These are phyloP conservation scores for Reinhardtius hippoglossoides DNA, from an alignment of 2,113 vertebrate species.

Conservation along the genomic window DNA sequence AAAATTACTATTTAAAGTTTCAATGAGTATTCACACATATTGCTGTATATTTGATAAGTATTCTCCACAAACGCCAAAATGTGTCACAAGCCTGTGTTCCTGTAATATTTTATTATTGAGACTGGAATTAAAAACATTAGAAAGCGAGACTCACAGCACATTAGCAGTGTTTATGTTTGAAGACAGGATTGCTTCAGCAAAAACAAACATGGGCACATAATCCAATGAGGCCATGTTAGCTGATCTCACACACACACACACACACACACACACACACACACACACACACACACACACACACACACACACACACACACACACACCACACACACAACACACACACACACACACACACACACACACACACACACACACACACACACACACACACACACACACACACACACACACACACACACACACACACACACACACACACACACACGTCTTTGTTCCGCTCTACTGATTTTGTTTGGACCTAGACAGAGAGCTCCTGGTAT, in stretches of 20 bases:
- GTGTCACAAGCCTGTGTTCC: too few species aligned
- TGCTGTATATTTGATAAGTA: too few species aligned
- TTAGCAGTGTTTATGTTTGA: constrained; percentile 36
- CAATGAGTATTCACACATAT: background rate
- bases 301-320: too few species aligned
- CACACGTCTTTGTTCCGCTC: constrained; percentile 39
- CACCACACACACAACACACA: too few species aligned
- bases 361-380: too few species aligned
- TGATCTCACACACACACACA: constrained; percentile 15
- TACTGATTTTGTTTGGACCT: constrained; percentile 27
- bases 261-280: too few species aligned
- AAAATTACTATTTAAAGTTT: background rate
- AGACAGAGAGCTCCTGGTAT: constrained; percentile 26
- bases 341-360: constrained; percentile 1
- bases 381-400: too few species aligned
- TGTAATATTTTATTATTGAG: too few species aligned
- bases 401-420: too few species aligned
- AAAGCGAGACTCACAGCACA: background rate
- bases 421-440: too few species aligned
- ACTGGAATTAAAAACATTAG: background rate
- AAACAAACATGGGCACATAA: constrained; percentile 56
- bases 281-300: too few species aligned
- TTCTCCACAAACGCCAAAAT: too few species aligned
- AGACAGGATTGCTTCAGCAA: constrained; percentile 22
- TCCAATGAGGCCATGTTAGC: constrained; percentile 13